Conservation (phyloP, 2,888 invertebrate genomes). For the Unio delphinus region DNA sequence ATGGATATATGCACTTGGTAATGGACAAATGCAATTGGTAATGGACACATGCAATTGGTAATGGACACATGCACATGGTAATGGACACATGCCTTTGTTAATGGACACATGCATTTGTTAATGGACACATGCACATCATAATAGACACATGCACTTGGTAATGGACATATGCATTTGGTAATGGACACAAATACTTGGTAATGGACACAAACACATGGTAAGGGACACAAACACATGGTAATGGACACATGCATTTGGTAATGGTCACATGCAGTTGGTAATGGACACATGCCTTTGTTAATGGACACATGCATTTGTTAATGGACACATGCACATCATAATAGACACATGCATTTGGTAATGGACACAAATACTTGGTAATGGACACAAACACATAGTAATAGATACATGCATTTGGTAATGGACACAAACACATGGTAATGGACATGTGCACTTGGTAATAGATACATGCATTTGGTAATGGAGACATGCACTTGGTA, state of each 20-base stretch:
- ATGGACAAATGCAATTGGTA: slow-evolving; percentile 86
- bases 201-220: slow-evolving; percentile 48
- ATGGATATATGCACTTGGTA: slow-evolving; percentile 39
- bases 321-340: slow-evolving; percentile 39
- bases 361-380: slow-evolving; percentile 39
- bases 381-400: slow-evolving; percentile 87
- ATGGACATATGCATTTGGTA: slow-evolving; percentile 39
- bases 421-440: slow-evolving; percentile 82
- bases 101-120: slow-evolving; percentile 39
- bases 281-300: slow-evolving; percentile 39
- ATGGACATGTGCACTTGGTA: slow-evolving; percentile 86
- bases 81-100: slow-evolving; percentile 88
- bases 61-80: slow-evolving; percentile 87
- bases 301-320: slow-evolving; percentile 87
- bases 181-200: slow-evolving; percentile 87
- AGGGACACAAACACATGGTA: slow-evolving; percentile 90
- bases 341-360: slow-evolving; percentile 87
- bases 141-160: slow-evolving; percentile 87
- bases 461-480: slow-evolving; percentile 39
- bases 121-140: slow-evolving; percentile 80
- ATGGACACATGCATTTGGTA: slow-evolving; percentile 39
- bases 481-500: slow-evolving; percentile 87
- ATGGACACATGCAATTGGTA: slow-evolving; percentile 38
- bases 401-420: slow-evolving; percentile 39
- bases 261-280: slow-evolving; percentile 87